Conservation (phyloP, 1,140 invertebrate species). For the Drosophila auraria region DNA sequence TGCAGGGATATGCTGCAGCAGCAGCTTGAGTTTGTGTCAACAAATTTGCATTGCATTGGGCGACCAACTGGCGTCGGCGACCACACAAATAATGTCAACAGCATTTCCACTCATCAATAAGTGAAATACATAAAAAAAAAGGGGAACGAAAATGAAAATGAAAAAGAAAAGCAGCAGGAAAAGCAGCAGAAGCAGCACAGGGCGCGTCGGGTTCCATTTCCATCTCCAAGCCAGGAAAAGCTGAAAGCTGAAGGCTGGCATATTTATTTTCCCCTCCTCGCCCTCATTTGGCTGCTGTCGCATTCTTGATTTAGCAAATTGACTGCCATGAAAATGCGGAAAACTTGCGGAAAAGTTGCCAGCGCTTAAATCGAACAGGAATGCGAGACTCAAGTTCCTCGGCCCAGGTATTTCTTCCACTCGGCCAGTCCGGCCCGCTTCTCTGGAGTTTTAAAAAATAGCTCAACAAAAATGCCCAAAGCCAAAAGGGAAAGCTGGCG, state of each 20-base stretch:
- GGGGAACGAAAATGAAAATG: conserved; percentile 3
- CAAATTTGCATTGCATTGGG: conserved; percentile 72
- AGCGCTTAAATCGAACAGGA: conserved; percentile 44
- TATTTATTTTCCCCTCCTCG: conserved; percentile 40
- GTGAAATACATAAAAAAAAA: conserved; percentile 38
- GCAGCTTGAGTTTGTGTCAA: conserved; percentile 56
- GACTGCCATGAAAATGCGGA: conserved; percentile 53
- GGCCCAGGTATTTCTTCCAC: conserved; percentile 13
- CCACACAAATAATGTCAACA: conserved; percentile 81
- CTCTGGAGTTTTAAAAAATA: not conserved
- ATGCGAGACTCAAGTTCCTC: conserved; percentile 32
- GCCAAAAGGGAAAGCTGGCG: not conserved
- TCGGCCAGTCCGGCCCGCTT: not conserved
- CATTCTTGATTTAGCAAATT: conserved; percentile 63
- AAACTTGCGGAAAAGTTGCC: conserved; percentile 53
- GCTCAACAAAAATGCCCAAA: conserved; percentile 1
- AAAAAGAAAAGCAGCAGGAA: not conserved
- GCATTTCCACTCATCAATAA: conserved; percentile 77
- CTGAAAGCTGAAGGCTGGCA: conserved; percentile 45
- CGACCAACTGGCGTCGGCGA: conserved; percentile 71
- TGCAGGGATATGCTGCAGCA: conserved; percentile 18
- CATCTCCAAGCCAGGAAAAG: conserved; percentile 12
- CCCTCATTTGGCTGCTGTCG: conserved; percentile 25
- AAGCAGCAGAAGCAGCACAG: not conserved
- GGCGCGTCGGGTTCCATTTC: conserved; percentile 47